These are phyloP conservation scores for Helicolenus hilgendorfi DNA, from an alignment of 2,797 vertebrate species.

Conservation along the genomic window DNA sequence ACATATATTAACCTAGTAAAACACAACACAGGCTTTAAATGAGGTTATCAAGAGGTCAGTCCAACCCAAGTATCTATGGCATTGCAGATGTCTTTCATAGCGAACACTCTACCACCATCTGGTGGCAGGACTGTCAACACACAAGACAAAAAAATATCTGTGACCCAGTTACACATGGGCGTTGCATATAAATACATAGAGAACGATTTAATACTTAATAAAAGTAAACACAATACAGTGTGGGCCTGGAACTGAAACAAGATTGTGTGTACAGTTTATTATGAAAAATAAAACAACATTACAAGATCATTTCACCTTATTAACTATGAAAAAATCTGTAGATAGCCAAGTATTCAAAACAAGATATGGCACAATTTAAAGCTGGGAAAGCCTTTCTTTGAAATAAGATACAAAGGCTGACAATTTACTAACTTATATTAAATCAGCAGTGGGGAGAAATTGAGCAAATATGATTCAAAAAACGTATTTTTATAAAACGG, in stretches of 20 bases:
- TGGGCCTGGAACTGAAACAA: background rate
- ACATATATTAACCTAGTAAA: background rate
- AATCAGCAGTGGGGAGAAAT: background rate
- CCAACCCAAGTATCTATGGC: background rate
- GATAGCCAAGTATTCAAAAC: background rate
- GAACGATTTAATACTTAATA: constrained; percentile 18
- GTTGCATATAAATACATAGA: background rate
- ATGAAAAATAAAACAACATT: background rate
- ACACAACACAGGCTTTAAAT: background rate
- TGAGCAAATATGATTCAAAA: no score
- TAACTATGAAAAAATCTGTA: background rate
- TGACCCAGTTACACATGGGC: constrained; percentile 37
- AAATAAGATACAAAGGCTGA: background rate
- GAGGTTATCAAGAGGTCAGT: background rate
- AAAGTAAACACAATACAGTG: background rate
- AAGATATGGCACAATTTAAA: background rate
- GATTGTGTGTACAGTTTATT: background rate
- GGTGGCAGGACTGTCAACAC: constrained; percentile 17
- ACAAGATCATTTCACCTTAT: background rate
- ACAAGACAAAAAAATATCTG: background rate
- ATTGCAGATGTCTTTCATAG: background rate
- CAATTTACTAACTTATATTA: background rate
- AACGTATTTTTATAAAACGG: no score
- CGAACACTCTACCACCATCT: constrained; percentile 46
- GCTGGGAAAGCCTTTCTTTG: background rate